Evolutionary conservation across 2,113 vertebrate species (phyloP), one percentile per base, ranked within the genome.

Genomic region (Macquaria ambigua): DNA sequence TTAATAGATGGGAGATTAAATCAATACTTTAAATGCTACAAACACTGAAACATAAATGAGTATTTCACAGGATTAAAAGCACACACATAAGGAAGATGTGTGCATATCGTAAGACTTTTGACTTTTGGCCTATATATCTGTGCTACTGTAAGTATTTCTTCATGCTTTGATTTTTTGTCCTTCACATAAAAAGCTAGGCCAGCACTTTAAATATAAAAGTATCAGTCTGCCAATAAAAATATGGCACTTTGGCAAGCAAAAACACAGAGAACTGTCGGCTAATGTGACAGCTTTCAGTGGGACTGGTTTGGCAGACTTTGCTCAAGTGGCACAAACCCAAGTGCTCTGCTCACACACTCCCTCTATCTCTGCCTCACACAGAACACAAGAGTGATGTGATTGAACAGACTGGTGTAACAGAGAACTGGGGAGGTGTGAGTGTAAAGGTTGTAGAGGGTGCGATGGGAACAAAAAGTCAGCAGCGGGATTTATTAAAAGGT

Each of bases 281-380:
- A 92, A 94, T 95, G 91, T 90, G 90, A 94, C 93, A 93, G 93
- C 84, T 92, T 93, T 93, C 92, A 89, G 91, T 86, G 91, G 90
- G 93, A 92, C 83, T 81, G 90, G 88, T 87, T 95, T 93, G 88
- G 87, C 92, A 93, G 82, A 93, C 88, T 90, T 87, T 80, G 91
- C 80, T 86, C 79, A 92, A 91, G 88, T 93, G 94, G 92, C 91
- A 83, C 64, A 6, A 78, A 79, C 89, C 91, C 95, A 96, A 94
- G 74, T 77, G 79, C 75, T 81, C 77, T 28, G 84, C 3, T 8
- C 86, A 89, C 73, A 84, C 67, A 82, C 88, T 34, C 34, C 3
- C 34, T 73, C 74, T 43, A 59, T 77, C 69, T 64, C 87, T 66
- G 55, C 66, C 55, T 83, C 83, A 84, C 77, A 87, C 63, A 66